phyloP scores from a whole-genome alignment of 2,113 vertebrate genomes.

The Eclectus roratus region DNA sequence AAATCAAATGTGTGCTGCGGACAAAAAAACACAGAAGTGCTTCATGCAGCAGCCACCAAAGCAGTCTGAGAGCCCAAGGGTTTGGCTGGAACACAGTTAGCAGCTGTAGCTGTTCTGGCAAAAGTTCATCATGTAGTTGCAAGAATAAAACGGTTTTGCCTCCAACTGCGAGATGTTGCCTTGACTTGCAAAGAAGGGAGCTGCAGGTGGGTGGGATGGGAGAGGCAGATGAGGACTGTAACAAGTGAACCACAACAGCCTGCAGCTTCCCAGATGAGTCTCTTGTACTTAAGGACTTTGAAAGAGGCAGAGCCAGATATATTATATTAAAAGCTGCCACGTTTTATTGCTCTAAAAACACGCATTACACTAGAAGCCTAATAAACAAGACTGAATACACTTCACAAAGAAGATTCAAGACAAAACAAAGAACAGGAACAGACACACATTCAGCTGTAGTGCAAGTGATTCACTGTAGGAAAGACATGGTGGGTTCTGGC shows the following conservation, averaged over 20 bases:
- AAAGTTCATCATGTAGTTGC: background rate
- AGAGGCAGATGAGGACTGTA: background rate
- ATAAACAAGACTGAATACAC: background rate
- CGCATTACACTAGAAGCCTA: background rate
- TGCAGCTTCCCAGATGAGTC: background rate
- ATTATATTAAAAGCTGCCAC: background rate
- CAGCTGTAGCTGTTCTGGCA: background rate
- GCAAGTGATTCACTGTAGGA: slow-evolving; percentile 22
- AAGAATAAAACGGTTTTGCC: slow-evolving; percentile 32
- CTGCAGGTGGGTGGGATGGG: background rate
- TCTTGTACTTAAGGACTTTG: background rate
- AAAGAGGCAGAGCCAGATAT: slow-evolving; percentile 24
- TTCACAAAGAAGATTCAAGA: background rate
- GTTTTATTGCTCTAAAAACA: slow-evolving; percentile 61
- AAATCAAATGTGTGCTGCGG: background rate
- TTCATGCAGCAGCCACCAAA: background rate
- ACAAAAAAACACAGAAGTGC: accelerated
- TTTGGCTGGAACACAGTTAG: background rate
- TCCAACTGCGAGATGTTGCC: background rate
- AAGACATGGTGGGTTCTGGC: background rate
- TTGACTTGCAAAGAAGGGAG: background rate
- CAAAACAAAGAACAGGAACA: background rate
- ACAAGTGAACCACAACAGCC: background rate
- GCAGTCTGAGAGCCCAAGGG: background rate
- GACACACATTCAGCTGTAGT: slow-evolving; percentile 41